Base-by-base conservation (phyloP, 2,113 vertebrate species). In the Melanerpes formicivorus region DNA sequence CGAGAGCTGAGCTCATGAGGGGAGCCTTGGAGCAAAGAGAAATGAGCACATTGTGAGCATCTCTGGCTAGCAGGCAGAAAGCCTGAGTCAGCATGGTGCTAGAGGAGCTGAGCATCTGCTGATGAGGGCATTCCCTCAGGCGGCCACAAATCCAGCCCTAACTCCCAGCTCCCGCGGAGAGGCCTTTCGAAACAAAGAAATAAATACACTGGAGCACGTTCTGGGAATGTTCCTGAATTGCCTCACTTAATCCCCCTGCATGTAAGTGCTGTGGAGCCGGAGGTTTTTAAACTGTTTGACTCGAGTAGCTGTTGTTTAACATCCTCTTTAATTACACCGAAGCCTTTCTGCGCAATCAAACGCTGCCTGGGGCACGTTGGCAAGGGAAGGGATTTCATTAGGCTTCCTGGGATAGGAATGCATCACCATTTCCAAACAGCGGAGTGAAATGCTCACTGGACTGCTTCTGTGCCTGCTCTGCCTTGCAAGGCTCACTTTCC, bases 221-320 rank as follows among this genome's bases (percentile, higher is more conserved):
- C 87, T 91, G 52, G 52, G 82, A 96, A 89, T 8, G 5, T 82
- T 91, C 80, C 77, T 83, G 40, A 60, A 34, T 12, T 37, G 8
- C 23, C 58, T 29, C 26, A 81, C 63, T 37, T 73, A 73, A 72
- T 80, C 19, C 4, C 76, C 22, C 22, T 71, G 7, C 42, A 37
- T 32, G 42, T 60, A 85, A 75, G 64, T 67, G 76, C 71, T 70
- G n/a, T 29, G 63, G 37, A 81, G 66, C 80, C 91, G 55, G 34
- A 34, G 60, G 72, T 27, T 76, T 79, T 91, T 63, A 46, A 87
- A 92, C 30, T 64, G 76, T 95, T 96, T 83, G 64, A 93, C 72
- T 93, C 56, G 69, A 93, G 44, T 80, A 70, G 72, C 69, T 90
- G 82, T 87, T 95, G 93, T 96, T 95, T 94, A 96, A 94, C 94